phyloP scores from a whole-genome alignment of 1,140 invertebrate species.

The Eumeta japonica region DNA sequence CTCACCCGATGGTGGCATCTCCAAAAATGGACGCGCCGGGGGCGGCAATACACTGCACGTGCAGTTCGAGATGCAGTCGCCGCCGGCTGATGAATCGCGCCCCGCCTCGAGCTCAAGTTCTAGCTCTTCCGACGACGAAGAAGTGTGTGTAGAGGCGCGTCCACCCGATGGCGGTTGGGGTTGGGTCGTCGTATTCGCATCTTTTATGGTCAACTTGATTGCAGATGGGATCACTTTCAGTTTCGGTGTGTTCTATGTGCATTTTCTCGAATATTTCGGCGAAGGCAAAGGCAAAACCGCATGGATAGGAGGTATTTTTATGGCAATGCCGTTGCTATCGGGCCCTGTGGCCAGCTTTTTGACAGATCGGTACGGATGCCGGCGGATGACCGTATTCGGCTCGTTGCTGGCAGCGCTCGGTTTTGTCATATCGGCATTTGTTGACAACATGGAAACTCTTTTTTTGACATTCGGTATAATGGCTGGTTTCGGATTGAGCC shows the following conservation, averaged over 20 bases:
- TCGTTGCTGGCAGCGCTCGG: conserved; percentile 74
- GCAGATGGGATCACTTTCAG: conserved; percentile 88
- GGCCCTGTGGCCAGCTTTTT: conserved; percentile 87
- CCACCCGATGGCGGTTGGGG: conserved; percentile 78
- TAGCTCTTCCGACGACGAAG: conserved; percentile 62
- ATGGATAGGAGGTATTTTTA: conserved; percentile 86
- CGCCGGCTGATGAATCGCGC: conserved; percentile 26
- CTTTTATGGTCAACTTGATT: conserved; percentile 88
- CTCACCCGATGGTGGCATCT: conserved; percentile 6
- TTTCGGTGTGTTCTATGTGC: conserved; percentile 80
- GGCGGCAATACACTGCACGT: conserved; percentile 61
- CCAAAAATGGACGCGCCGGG: conserved; percentile 44
- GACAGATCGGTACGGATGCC: conserved; percentile 83
- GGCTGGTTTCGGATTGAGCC: conserved; percentile 81
- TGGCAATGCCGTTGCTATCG: conserved; percentile 85
- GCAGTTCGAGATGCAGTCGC: conserved; percentile 59
- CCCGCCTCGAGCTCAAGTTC: conserved; percentile 52
- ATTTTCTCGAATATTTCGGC: conserved; percentile 77
- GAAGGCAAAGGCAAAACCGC: conserved; percentile 83
- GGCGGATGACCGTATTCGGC: conserved; percentile 77
- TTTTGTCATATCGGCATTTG: conserved; percentile 79
- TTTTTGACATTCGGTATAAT: conserved; percentile 85
- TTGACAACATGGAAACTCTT: conserved; percentile 73
- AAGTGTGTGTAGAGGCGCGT: conserved; percentile 63
- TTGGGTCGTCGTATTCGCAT: conserved; percentile 79